phyloP scores from a whole-genome alignment of 1,140 invertebrate species.

The Drosophila aff. region DNA sequence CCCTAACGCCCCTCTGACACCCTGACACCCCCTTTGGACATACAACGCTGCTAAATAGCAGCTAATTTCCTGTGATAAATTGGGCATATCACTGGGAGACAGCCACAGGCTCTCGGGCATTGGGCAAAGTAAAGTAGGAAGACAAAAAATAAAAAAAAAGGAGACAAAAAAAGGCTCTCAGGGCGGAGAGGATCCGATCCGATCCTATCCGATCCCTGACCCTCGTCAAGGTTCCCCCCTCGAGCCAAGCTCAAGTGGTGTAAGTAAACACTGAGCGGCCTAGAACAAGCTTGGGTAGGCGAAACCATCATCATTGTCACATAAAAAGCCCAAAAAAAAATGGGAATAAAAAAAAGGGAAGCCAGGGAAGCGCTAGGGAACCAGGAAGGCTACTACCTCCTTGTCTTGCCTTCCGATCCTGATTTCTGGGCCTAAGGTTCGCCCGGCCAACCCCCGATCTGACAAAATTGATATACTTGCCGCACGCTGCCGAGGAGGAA shows the following conservation, averaged over 20 bases:
- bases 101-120: conserved; percentile 13
- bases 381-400: conserved; percentile 17
- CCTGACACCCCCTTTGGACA: conserved; percentile 48
- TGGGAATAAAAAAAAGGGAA: neutral
- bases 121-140: conserved; percentile 1
- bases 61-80: conserved; percentile 84
- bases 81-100: conserved; percentile 72
- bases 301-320: conserved; percentile 70
- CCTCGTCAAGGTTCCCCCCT: conserved; percentile 64
- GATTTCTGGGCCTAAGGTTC: conserved; percentile 5
- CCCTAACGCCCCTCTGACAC: conserved; percentile 11
- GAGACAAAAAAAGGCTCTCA: conserved; percentile 54
- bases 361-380: neutral
- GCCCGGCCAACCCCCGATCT: conserved; percentile 40
- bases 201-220: conserved; percentile 34
- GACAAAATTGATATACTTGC: conserved; percentile 60
- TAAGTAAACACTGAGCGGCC: conserved; percentile 70
- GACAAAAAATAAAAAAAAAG: conserved; percentile 33
- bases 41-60: conserved; percentile 83
- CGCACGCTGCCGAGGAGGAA: conserved; percentile 41
- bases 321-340: conserved; percentile 33
- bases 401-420: conserved; percentile 4
- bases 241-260: conserved; percentile 77
- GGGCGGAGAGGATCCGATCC: conserved; percentile 20
- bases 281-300: conserved; percentile 26